A percentile compares a stretch with the other conserved stretches of the same genome.
Evolutionary conservation across 2,888 invertebrate species (phyloP).

Genomic region (Leistus spinibarbis): DNA sequence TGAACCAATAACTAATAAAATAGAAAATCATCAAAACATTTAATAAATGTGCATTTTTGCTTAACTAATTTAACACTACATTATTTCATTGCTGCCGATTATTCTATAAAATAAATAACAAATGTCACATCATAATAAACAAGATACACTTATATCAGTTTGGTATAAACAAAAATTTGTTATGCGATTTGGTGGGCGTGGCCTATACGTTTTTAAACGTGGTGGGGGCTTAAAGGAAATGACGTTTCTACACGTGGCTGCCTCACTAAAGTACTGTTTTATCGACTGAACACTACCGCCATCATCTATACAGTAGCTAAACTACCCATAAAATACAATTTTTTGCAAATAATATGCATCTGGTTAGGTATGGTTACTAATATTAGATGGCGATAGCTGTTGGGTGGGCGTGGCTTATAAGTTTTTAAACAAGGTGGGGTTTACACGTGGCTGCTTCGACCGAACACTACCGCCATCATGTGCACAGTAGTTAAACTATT

Average conservation of each 20-base stretch:
- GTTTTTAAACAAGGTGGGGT: too few species aligned
- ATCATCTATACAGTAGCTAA: neutral
- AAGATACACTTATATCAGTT: neutral
- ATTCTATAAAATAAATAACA: neutral
- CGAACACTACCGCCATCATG: too few species aligned
- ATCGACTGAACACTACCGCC: slow-evolving; percentile 9
- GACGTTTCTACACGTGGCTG: slow-evolving; percentile 36
- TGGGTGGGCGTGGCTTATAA: too few species aligned
- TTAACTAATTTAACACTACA: too few species aligned
- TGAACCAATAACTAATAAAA: neutral
- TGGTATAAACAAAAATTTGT: neutral
- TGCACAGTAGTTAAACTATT: too few species aligned
- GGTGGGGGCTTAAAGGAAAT: slow-evolving; percentile 17
- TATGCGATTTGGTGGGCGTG: slow-evolving; percentile 10
- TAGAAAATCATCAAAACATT: neutral
- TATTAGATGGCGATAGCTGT: too few species aligned
- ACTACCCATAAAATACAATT: neutral
- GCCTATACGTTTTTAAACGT: neutral
- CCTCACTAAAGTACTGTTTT: slow-evolving; percentile 2
- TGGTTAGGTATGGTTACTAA: too few species aligned
- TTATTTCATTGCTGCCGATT: neutral
- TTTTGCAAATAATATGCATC: too few species aligned
- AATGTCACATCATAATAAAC: neutral
- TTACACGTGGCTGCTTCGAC: too few species aligned
- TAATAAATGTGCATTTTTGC: neutral